Evolutionary conservation across 2,113 vertebrate species (phyloP).

Genomic region (Anhinga anhinga): DNA sequence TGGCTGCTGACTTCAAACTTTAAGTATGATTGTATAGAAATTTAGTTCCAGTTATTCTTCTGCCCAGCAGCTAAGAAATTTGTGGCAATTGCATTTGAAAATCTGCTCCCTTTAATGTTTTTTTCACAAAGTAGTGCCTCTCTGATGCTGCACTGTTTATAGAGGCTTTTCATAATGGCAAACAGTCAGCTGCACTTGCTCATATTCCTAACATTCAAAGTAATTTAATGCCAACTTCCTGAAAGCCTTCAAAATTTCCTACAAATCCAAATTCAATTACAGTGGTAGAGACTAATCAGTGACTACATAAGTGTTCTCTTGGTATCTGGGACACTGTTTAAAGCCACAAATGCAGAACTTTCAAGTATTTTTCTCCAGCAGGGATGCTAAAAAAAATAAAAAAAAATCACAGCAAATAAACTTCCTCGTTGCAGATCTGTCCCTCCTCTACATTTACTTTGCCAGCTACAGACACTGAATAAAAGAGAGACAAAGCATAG

Average conservation of each 20-base stretch:
- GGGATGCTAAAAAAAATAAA: neutral
- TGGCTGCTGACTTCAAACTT: conserved; percentile 51
- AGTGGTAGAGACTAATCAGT: conserved; percentile 45
- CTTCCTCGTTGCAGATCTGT: neutral
- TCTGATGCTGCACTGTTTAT: neutral
- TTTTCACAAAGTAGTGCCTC: neutral
- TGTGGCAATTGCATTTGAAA: conserved; percentile 53
- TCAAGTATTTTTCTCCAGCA: neutral
- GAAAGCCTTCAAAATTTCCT: conserved; percentile 67
- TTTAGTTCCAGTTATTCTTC: conserved; percentile 63
- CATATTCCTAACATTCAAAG: conserved; percentile 55
- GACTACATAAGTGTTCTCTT: conserved; percentile 1
- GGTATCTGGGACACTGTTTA: conserved; percentile 21
- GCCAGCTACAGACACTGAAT: neutral
- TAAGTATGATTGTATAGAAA: conserved; percentile 39
- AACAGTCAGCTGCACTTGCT: conserved; percentile 35
- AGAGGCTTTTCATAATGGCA: conserved; percentile 29
- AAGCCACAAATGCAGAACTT: conserved; percentile 29
- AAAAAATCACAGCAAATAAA: conserved; percentile 20
- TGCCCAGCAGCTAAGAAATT: conserved; percentile 64
- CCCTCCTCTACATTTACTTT: neutral
- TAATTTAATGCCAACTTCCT: conserved; percentile 63
- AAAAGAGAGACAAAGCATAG: neutral
- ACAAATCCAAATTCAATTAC: conserved; percentile 68
- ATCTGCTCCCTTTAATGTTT: conserved; percentile 18